These are phyloP conservation scores for Xestobium rufovillosum DNA, from an alignment of 2,888 invertebrate species.

Conservation along the genomic window DNA sequence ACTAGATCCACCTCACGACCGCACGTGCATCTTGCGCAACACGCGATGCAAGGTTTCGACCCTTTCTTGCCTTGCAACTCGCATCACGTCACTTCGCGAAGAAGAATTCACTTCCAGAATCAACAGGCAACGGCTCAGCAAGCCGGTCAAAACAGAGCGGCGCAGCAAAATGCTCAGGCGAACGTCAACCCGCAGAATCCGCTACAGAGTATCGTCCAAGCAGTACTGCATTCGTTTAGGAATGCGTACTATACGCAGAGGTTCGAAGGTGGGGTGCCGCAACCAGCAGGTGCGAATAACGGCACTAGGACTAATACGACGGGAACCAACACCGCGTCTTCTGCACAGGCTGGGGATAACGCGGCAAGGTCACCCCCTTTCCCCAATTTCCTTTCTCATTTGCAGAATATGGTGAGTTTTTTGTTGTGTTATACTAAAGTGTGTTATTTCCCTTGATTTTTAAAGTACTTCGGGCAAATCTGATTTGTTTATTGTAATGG, in stretches of 20 bases:
- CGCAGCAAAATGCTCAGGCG: not conserved
- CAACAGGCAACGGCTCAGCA: conserved; percentile 28
- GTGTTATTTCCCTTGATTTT: too few species aligned
- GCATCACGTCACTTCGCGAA: conserved; percentile 51
- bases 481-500: too few species aligned
- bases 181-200: not conserved
- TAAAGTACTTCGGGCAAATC: too few species aligned
- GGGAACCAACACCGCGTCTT: not conserved
- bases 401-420: conserved; percentile 27
- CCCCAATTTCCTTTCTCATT: conserved; percentile 19
- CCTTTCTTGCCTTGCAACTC: conserved; percentile 66
- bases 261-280: too few species aligned
- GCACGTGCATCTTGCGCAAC: conserved; percentile 57
- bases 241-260: conserved; percentile 23
- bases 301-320: not conserved
- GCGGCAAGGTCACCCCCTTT: conserved; percentile 10
- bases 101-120: conserved; percentile 23
- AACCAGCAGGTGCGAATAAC: too few species aligned
- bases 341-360: not conserved
- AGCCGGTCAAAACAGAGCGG: conserved; percentile 7
- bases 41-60: conserved; percentile 54
- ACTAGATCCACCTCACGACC: conserved; percentile 62
- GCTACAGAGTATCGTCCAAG: conserved; percentile 28
- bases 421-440: not conserved
- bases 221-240: conserved; percentile 28